Evolutionary conservation across 2,113 vertebrate species (phyloP).

Genomic region (Semnopithecus entellus): DNA sequence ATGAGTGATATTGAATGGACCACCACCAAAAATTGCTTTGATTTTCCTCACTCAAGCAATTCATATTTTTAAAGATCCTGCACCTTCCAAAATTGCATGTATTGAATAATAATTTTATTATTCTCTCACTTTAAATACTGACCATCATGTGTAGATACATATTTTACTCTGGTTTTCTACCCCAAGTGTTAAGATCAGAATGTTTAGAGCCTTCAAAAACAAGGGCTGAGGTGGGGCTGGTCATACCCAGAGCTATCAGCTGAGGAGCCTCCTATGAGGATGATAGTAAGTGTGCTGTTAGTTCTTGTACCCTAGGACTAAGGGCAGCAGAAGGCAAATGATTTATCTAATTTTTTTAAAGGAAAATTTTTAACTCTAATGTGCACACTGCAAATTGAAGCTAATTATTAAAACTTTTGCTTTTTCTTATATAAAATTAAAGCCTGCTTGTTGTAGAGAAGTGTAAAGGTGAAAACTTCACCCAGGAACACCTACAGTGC

Average conservation of each 20-base stretch:
- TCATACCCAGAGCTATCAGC: too few relatives aligned
- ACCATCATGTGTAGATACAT: fast-evolving
- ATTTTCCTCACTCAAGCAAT: neutral
- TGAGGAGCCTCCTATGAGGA: neutral
- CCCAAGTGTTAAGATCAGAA: fast-evolving
- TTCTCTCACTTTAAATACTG: neutral
- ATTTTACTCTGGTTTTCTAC: neutral
- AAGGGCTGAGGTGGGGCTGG: neutral
- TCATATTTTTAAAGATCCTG: neutral
- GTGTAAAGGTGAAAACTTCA: neutral
- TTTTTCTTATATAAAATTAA: neutral
- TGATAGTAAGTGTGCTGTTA: fast-evolving
- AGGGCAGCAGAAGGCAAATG: neutral
- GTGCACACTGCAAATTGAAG: neutral
- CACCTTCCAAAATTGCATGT: neutral
- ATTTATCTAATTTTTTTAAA: neutral
- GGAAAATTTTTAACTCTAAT: neutral
- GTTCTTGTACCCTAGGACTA: neutral
- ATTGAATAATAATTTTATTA: neutral
- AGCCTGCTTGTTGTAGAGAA: neutral
- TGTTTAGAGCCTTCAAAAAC: neutral
- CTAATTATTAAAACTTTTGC: neutral
- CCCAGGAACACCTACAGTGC: neutral
- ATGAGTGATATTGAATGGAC: neutral
- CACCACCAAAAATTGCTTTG: neutral